Conservation (phyloP, 2,113 vertebrate genomes). For the Terrapene triunguis region DNA sequence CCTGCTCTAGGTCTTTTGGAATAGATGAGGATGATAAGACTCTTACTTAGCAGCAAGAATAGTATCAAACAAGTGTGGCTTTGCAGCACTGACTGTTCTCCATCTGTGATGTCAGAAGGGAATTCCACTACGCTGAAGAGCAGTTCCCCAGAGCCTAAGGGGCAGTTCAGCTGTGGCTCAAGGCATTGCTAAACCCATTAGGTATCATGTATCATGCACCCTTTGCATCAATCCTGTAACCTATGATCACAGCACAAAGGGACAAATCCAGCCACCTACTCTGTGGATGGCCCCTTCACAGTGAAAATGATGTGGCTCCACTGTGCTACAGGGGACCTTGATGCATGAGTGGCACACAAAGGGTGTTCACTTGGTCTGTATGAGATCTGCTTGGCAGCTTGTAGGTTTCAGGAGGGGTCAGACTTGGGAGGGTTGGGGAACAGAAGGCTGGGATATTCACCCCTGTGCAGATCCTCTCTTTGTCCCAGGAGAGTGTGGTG, state of each 20-base stretch:
- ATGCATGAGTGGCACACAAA: neutral
- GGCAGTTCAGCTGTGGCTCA: neutral
- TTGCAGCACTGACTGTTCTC: neutral
- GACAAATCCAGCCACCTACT: neutral
- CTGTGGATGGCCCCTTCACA: neutral
- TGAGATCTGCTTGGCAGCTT: neutral
- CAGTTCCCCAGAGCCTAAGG: neutral
- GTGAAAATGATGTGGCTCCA: neutral
- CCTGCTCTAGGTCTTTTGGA: neutral
- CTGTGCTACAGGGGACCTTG: neutral
- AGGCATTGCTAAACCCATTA: neutral
- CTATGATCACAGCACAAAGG: neutral
- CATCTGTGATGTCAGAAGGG: neutral
- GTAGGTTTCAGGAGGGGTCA: neutral
- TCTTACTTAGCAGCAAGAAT: neutral
- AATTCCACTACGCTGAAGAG: neutral
- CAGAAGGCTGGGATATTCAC: neutral
- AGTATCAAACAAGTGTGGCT: fast-evolving
- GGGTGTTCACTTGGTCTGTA: neutral
- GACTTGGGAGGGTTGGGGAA: neutral
- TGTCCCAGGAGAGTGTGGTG: fast-evolving
- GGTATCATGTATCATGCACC: neutral
- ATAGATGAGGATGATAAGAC: neutral
- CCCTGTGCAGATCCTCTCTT: neutral
- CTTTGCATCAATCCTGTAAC: neutral